Base-by-base conservation (phyloP, 2,113 vertebrate species). In the Pao palembangensis region DNA sequence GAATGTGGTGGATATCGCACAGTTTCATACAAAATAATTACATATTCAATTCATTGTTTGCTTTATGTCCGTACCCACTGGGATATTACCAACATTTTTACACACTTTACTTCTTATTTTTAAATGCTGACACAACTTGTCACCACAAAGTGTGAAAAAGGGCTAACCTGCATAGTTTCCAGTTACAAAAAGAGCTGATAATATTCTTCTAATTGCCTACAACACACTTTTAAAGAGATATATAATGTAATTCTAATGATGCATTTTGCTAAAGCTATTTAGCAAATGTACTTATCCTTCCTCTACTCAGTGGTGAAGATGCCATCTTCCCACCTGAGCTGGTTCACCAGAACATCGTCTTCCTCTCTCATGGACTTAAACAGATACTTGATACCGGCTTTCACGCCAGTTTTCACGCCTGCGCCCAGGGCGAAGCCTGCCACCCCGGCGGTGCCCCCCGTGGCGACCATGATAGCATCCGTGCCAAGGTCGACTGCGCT, bases 401-500 rank as follows among this genome's bases (percentile, higher is more conserved):
- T 96, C 58, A 92, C 51, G 1, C 89, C 88, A 0, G 93, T 93
- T 75, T 91, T 94, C 62, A 96, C 67, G 1, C 88, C 92, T 43
- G 88, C 53, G 7, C 90, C 85, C 44, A 93, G 15, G 0, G 79
- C 85, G 5, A 92, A 31, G 19, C 87, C 93, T 0, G 87, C 77
- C 3, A 91, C 82, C 0, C 92, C 89, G 0, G 60, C 85, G 0
- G 87, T 63, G 0, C 84, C 64, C 0, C 91, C 93, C 0, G 89
- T 80, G 49, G 90, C 75, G 0, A 84, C 86, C 25, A 91, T 75
- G 52, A 98, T 77, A 49, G 91, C 77, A 1, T 95, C 90, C 0
- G 92, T 96, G 55, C 94, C 92, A 48, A 97, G 61, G 71, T 94
- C 93, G 14, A 95, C 83, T 0, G 90, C 88, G 0, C 85, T 91